Evolutionary conservation across 1,140 invertebrate species (phyloP).

Genomic region (Plectrocnemia conspersa): DNA sequence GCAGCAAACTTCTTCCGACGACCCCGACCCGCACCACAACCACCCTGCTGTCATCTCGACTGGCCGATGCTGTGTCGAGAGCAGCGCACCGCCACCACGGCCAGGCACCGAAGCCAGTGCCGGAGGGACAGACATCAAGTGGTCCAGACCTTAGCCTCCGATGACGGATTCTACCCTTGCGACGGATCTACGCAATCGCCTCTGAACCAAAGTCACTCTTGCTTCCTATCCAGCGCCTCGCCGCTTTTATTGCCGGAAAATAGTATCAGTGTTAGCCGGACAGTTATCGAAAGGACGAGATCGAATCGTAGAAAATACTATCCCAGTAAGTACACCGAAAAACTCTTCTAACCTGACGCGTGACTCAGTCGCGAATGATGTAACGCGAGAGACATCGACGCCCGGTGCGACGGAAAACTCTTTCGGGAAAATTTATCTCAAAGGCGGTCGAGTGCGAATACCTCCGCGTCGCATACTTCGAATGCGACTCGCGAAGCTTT

Average conservation of each 20-base stretch:
- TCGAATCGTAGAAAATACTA: slow-evolving; percentile 17
- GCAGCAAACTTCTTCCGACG: not conserved
- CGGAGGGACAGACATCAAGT: slow-evolving; percentile 18
- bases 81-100: slow-evolving; percentile 28
- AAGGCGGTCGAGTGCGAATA: not conserved
- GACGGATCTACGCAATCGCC: not conserved
- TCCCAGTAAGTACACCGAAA: slow-evolving; percentile 17
- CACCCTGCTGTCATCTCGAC: not conserved
- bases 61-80: slow-evolving; percentile 26
- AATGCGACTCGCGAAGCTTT: not conserved
- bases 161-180: not conserved
- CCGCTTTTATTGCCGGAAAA: not conserved
- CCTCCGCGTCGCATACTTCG: too few species aligned
- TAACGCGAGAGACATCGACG: not conserved
- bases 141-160: not conserved
- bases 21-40: not conserved
- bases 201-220: not conserved
- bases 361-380: too few species aligned
- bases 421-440: not conserved
- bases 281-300: not conserved
- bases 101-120: slow-evolving; percentile 6
- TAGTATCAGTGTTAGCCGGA: slow-evolving; percentile 10
- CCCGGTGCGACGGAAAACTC: not conserved
- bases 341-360: too few species aligned
- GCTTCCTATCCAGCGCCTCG: not conserved